These are phyloP conservation scores for Bombylius discolor DNA, from an alignment of 2,888 invertebrate species.

Conservation along the genomic window DNA sequence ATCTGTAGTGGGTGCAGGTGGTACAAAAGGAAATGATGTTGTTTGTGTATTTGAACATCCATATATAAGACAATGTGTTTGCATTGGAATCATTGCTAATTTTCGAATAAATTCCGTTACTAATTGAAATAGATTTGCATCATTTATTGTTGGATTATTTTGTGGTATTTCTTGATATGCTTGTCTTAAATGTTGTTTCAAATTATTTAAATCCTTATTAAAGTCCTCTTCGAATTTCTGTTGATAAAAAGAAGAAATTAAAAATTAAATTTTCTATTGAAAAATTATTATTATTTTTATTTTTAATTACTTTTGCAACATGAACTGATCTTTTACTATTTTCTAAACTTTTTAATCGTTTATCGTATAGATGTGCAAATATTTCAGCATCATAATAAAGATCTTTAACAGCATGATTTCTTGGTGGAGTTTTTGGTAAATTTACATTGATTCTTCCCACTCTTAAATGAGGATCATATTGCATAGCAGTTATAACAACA, in stretches of 20 bases:
- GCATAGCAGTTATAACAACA: background rate
- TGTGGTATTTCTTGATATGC: background rate
- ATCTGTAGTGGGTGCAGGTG: background rate
- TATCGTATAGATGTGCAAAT: background rate
- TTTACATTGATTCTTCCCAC: background rate
- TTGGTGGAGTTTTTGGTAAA: background rate
- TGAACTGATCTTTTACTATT: background rate
- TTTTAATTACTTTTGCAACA: background rate
- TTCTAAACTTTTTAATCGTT: background rate
- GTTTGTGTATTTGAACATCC: background rate
- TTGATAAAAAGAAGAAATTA: background rate
- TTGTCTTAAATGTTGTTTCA: background rate
- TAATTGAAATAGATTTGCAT: background rate
- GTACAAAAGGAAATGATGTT: background rate
- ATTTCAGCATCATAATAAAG: background rate
- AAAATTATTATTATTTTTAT: background rate
- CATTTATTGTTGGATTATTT: background rate
- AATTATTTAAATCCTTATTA: background rate
- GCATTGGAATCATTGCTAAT: background rate
- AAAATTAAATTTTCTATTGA: background rate
- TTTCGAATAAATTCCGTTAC: background rate
- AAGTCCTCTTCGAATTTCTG: background rate
- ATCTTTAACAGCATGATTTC: background rate
- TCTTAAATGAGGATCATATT: background rate
- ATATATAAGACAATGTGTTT: background rate